Conservation (phyloP, 2,888 invertebrate species). For the Cheilosia vernalis region DNA sequence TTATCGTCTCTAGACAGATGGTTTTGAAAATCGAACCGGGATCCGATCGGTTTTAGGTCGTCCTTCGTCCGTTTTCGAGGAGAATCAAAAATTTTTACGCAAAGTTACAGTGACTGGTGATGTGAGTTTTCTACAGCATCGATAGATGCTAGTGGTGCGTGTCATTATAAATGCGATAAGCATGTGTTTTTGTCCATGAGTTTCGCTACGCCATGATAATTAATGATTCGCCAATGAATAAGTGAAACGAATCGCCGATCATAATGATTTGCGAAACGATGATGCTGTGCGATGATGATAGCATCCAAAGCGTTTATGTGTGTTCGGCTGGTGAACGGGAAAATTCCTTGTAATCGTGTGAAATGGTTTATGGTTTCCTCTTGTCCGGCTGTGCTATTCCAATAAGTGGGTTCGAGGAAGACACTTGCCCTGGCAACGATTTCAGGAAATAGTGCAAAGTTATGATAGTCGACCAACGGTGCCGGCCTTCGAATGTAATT, state of each 20-base stretch:
- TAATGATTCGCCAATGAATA: slow-evolving; percentile 56
- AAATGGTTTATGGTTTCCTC: slow-evolving; percentile 51
- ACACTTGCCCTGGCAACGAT: slow-evolving; percentile 13
- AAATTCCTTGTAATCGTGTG: slow-evolving; percentile 62
- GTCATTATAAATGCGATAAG: neutral
- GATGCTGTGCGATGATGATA: slow-evolving; percentile 41
- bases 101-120: neutral
- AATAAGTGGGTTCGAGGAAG: slow-evolving; percentile 6
- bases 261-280: slow-evolving; percentile 61
- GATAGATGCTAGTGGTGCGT: neutral
- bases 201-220: slow-evolving; percentile 36
- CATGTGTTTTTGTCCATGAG: slow-evolving; percentile 36
- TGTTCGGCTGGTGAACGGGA: slow-evolving; percentile 35
- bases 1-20: slow-evolving; percentile 73
- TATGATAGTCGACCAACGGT: neutral
- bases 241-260: slow-evolving; percentile 64
- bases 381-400: slow-evolving; percentile 15
- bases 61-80: slow-evolving; percentile 20
- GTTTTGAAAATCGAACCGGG: slow-evolving; percentile 64
- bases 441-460: slow-evolving; percentile 31
- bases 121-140: slow-evolving; percentile 2
- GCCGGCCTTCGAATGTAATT: slow-evolving; percentile 47
- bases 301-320: slow-evolving; percentile 14
- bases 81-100: slow-evolving; percentile 1
- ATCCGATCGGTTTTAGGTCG: slow-evolving; percentile 33